Base-by-base conservation (phyloP, 2,888 invertebrate genomes). In the Blera fallax region DNA sequence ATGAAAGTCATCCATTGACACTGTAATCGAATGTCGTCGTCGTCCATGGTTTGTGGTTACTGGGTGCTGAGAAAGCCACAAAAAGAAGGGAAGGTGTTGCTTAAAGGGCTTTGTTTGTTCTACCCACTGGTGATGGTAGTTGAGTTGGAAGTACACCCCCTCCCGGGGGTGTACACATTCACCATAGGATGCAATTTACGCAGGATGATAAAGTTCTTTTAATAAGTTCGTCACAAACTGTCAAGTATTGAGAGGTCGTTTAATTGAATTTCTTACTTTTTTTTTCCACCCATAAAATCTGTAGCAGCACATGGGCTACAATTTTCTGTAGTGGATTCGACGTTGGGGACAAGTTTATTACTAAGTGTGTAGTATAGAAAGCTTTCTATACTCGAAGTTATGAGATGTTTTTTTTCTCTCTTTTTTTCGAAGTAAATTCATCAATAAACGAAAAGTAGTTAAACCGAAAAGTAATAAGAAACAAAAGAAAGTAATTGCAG, bases 1-100 rank as follows among this genome's bases (percentile, higher is more conserved):
- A 64, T 64, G 40, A 65, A 82, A 70, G 27, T 65, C 76, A 58
- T 43, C 50, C 64, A 73, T 81, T 69, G 74, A 64, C 81, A 76
- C 56, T 48, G 21, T 72, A 72, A 64, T 70, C 48, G 54, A 74
- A 81, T 24, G 74, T 56, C 34, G 32, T n/a, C n/a, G n/a, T n/a
- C n/a, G n/a, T n/a, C n/a, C n/a, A 74, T 45, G 54, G 69, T 48
- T n/a, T 34, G 52, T 45, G 37, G 37, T 70, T 37, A 5, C 21
- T 48, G 34, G 34, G 21, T 34, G 18, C n/a, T 34, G 21, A 34
- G 40, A 16, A 11, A 14, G 14, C 3, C n/a, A n/a, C 27, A 40
- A 40, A n/a, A 10, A 60, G 8, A 14, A 21, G 14, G 8, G 3
- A 27, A 62, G 16, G 11, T 52, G 50, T 18, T 67, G 24, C 32